phyloP scores from a whole-genome alignment of 2,888 invertebrate genomes.

The Eupithecia exiguata region DNA sequence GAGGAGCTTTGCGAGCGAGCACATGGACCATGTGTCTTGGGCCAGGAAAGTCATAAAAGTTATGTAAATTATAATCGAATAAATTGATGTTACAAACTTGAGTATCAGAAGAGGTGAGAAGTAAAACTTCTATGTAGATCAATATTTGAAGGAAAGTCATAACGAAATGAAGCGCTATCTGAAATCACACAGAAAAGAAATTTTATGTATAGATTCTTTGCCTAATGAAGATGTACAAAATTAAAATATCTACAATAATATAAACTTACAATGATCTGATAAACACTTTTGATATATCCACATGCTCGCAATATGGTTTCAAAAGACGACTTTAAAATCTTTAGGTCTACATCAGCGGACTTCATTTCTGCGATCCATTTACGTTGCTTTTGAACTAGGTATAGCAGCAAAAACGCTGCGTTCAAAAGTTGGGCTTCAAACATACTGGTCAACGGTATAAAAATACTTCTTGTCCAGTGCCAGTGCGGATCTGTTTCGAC shows the following conservation, averaged over 20 bases:
- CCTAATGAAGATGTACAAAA: background rate
- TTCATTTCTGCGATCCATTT: constrained; percentile 6
- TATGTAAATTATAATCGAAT: background rate
- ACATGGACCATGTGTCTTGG: no score
- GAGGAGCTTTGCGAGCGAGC: no score
- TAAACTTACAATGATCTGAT: constrained; percentile 7
- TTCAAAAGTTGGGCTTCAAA: constrained; percentile 5
- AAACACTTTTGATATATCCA: background rate
- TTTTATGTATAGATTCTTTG: background rate
- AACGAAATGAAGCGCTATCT: constrained; percentile 19
- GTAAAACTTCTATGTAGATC: constrained; percentile 9
- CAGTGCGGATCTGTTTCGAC: background rate
- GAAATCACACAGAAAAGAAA: background rate
- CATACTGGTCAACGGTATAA: constrained; percentile 4
- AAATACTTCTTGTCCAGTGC: constrained; percentile 8
- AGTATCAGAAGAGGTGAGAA: background rate
- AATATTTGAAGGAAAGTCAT: constrained; percentile 16
- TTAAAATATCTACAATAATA: no score
- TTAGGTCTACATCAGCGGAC: background rate
- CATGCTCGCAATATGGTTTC: background rate
- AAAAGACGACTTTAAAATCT: background rate
- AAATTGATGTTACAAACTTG: background rate
- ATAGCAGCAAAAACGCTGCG: background rate
- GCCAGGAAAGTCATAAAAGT: no score
- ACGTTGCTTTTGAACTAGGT: background rate